phyloP scores from a whole-genome alignment of 2,113 vertebrate species.

The Etia nguti region DNA sequence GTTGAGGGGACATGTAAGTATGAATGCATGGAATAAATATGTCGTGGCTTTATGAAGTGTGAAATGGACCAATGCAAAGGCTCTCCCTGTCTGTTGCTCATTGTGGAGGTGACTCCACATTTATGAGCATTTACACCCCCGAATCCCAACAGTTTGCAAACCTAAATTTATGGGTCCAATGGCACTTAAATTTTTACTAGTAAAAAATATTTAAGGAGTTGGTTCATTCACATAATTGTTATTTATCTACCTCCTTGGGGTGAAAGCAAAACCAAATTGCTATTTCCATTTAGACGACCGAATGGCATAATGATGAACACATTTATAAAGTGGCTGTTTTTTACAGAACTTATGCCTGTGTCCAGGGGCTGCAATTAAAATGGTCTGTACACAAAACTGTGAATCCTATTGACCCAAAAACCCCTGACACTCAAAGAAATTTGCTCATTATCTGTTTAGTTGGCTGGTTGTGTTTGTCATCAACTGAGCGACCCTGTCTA shows the following conservation, averaged over 20 bases:
- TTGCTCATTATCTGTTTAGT: slow-evolving; percentile 51
- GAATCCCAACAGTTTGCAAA: slow-evolving; percentile 36
- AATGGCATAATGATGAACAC: slow-evolving; percentile 48
- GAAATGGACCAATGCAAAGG: slow-evolving; percentile 57
- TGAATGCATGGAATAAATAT: slow-evolving; percentile 63
- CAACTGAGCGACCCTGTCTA: not conserved
- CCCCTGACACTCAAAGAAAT: slow-evolving; percentile 61
- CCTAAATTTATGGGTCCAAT: slow-evolving; percentile 38
- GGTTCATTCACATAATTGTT: slow-evolving; percentile 32
- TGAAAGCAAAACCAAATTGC: slow-evolving; percentile 18
- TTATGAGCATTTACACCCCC: slow-evolving; percentile 48
- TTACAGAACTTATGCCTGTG: slow-evolving; percentile 35
- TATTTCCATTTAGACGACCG: slow-evolving; percentile 36
- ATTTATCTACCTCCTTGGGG: slow-evolving; percentile 11
- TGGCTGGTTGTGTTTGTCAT: slow-evolving; percentile 39
- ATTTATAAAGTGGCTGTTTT: slow-evolving; percentile 48
- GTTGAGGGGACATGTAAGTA: slow-evolving; percentile 25
- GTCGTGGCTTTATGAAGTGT: slow-evolving; percentile 64
- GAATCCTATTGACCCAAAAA: slow-evolving; percentile 48
- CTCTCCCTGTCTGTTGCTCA: slow-evolving; percentile 42
- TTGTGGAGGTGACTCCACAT: slow-evolving; percentile 53
- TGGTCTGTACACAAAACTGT: slow-evolving; percentile 25
- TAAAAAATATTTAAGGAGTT: slow-evolving; percentile 40
- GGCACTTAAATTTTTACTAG: slow-evolving; percentile 37
- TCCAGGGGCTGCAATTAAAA: slow-evolving; percentile 68